Percentiles rank a stretch among this genome's conserved stretches.
Evolutionary conservation across 2,888 invertebrate genomes (phyloP).

Genomic region (Drosophila falleni): DNA sequence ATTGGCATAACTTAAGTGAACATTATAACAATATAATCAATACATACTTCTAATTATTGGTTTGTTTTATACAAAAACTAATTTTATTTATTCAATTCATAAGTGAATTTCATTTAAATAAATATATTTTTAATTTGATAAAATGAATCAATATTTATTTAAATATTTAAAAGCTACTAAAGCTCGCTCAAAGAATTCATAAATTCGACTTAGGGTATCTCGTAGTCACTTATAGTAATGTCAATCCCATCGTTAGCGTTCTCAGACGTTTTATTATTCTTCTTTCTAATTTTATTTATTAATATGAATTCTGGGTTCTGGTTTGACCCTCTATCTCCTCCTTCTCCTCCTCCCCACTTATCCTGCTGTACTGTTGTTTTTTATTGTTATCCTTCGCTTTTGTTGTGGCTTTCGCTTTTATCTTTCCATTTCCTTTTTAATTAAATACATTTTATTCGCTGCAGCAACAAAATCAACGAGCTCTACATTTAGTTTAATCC

Average conservation of each 20-base stretch:
- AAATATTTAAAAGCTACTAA: too few relatives aligned
- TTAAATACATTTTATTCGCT: conserved; percentile 30
- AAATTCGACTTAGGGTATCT: neutral
- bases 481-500: neutral
- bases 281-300: conserved; percentile 53
- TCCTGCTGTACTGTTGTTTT: conserved; percentile 2
- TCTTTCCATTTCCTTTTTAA: conserved; percentile 28
- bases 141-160: neutral
- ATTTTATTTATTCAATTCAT: neutral
- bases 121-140: neutral
- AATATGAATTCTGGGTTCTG: too few relatives aligned
- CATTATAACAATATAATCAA: too few relatives aligned
- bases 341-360: neutral
- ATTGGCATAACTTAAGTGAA: too few relatives aligned
- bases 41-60: too few relatives aligned
- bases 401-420: conserved; percentile 19
- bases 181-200: too few relatives aligned
- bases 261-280: neutral
- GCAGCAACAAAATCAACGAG: conserved; percentile 9
- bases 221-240: too few relatives aligned
- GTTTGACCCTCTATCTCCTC: neutral
- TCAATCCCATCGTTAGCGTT: neutral
- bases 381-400: conserved; percentile 21
- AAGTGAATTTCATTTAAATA: neutral
- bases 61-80: too few relatives aligned